A percentile compares a stretch with the other conserved stretches of the same genome.
Evolutionary conservation across 2,797 vertebrate genomes (phyloP).

Genomic region (Hephaestus fuliginosus): DNA sequence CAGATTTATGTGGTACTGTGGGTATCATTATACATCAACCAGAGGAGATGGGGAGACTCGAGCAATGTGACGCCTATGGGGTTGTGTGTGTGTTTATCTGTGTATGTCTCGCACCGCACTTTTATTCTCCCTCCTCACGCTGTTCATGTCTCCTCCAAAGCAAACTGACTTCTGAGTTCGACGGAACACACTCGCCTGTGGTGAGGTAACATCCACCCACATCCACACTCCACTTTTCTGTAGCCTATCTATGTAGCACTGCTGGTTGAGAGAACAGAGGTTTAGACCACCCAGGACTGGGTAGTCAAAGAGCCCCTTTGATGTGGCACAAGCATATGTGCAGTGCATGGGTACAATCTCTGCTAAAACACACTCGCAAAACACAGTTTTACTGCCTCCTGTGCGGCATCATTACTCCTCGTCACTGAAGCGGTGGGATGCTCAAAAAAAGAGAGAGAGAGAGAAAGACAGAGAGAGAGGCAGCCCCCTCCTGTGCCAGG

Average conservation of each 20-base stretch:
- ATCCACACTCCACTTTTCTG: conserved; percentile 62
- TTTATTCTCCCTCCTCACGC: conserved; percentile 64
- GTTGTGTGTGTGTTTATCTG: conserved; percentile 61
- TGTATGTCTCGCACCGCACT: conserved; percentile 50
- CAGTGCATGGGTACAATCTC: conserved; percentile 75
- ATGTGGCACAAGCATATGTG: conserved; percentile 84
- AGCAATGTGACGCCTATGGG: conserved; percentile 64
- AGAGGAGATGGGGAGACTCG: conserved; percentile 61
- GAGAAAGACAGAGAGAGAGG: conserved; percentile 46
- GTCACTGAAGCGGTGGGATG: conserved; percentile 73
- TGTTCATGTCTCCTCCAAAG: conserved; percentile 68
- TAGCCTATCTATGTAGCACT: conserved; percentile 63
- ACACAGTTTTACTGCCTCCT: conserved; percentile 82
- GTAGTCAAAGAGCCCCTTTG: conserved; percentile 78
- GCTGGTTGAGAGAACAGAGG: conserved; percentile 67
- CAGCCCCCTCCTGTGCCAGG: conserved; percentile 76
- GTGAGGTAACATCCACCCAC: conserved; percentile 78
- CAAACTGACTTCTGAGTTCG: conserved; percentile 72
- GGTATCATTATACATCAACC: conserved; percentile 77
- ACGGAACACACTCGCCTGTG: conserved; percentile 67
- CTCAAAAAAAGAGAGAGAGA: conserved; percentile 53
- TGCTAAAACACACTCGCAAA: conserved; percentile 79
- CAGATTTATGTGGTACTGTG: conserved; percentile 77
- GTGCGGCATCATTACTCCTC: conserved; percentile 76
- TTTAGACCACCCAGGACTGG: conserved; percentile 84